A percentile compares a stretch with the other conserved stretches of the same genome.
These are phyloP conservation scores for Slavum lentiscoides DNA, from an alignment of 2,888 invertebrate genomes.

Conservation along the genomic window DNA sequence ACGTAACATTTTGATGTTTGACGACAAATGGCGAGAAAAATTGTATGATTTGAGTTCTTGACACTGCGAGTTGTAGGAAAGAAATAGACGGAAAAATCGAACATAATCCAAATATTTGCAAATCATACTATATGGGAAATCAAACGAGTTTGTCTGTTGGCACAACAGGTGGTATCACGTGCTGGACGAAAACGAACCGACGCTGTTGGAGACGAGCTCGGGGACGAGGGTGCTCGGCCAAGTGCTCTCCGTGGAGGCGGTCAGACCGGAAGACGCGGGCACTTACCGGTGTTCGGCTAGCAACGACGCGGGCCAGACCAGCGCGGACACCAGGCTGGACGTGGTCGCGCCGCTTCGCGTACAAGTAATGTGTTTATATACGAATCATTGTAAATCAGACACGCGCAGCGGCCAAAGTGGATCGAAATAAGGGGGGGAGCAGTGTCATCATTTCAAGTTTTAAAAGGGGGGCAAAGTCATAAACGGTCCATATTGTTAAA, in stretches of 20 bases:
- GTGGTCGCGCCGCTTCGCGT: conserved; percentile 69
- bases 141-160: background rate
- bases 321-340: conserved; percentile 69
- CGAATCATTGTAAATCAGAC: no score
- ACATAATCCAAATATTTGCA: no score
- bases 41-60: no score
- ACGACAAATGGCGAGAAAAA: no score
- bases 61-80: no score
- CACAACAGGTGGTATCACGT: conserved; percentile 70
- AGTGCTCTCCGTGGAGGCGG: conserved; percentile 72
- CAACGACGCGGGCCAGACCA: conserved; percentile 73
- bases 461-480: no score
- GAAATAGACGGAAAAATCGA: no score
- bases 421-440: no score
- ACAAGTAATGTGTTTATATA: conserved; percentile 54
- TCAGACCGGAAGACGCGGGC: conserved; percentile 71
- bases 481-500: no score
- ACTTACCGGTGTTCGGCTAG: conserved; percentile 71
- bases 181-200: conserved; percentile 69
- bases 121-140: background rate
- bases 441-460: no score
- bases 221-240: conserved; percentile 70
- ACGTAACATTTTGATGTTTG: no score
- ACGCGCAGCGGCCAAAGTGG: no score
- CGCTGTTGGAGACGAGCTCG: conserved; percentile 67